Evolutionary conservation across 1,140 invertebrate genomes (phyloP).

Genomic region (Chlorops oryzae): DNA sequence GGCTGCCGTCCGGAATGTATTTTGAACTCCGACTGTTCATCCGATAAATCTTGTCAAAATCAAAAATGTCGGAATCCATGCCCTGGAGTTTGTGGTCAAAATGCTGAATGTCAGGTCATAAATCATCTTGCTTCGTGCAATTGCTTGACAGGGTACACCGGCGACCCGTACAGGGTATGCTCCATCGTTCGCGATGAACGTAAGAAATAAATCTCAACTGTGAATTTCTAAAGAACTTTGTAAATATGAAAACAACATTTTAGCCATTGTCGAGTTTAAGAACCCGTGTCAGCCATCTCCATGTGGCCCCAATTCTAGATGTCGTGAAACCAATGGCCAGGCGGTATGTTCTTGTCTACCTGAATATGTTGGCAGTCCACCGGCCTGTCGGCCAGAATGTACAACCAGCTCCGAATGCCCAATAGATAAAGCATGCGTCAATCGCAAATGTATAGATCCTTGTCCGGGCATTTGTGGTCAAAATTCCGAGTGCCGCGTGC

Average conservation of each 20-base stretch:
- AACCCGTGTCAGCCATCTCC: slow-evolving; percentile 67
- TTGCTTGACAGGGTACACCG: slow-evolving; percentile 60
- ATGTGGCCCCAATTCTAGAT: slow-evolving; percentile 64
- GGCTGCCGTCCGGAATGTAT: slow-evolving; percentile 70
- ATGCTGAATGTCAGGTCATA: slow-evolving; percentile 62
- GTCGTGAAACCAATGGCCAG: slow-evolving; percentile 54
- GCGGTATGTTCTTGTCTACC: slow-evolving; percentile 70
- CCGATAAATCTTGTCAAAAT: slow-evolving; percentile 65
- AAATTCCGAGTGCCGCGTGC: slow-evolving; percentile 68
- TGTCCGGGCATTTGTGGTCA: slow-evolving; percentile 71
- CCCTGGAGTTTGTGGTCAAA: slow-evolving; percentile 65
- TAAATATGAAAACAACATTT: slow-evolving; percentile 15
- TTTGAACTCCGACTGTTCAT: slow-evolving; percentile 65
- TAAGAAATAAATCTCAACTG: slow-evolving; percentile 53
- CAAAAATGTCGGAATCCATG: slow-evolving; percentile 75
- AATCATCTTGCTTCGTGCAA: slow-evolving; percentile 68
- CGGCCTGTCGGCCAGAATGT: slow-evolving; percentile 70
- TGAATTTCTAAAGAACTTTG: not conserved
- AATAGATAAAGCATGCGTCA: slow-evolving; percentile 65
- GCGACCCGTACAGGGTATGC: slow-evolving; percentile 61
- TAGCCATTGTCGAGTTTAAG: slow-evolving; percentile 34
- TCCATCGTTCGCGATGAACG: slow-evolving; percentile 52
- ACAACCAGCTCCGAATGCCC: slow-evolving; percentile 69
- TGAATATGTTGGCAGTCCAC: slow-evolving; percentile 68
- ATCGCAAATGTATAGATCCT: slow-evolving; percentile 75